Conservation (phyloP, 1,140 invertebrate genomes). For the Philotrypesis tridentata region DNA sequence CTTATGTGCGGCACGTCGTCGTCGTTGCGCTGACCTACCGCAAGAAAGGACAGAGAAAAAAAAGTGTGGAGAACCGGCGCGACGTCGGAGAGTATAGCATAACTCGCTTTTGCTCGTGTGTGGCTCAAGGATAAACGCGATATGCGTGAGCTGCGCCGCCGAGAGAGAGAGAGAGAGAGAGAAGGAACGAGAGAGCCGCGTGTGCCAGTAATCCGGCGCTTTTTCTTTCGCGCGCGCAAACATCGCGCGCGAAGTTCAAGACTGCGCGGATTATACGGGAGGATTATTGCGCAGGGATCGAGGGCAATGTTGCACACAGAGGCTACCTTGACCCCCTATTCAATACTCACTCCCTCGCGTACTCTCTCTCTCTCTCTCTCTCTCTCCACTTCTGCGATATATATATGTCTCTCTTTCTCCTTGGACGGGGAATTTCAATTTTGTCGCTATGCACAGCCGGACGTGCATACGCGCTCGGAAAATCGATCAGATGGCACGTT, state of each 20-base stretch:
- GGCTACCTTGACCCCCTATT: conserved; percentile 37
- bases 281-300: conserved; percentile 25
- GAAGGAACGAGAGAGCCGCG: neutral
- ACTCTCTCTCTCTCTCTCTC: neutral
- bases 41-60: neutral
- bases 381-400: neutral
- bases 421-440: conserved; percentile 26
- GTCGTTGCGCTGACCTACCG: conserved; percentile 13
- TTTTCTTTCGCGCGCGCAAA: neutral
- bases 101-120: neutral
- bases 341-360: neutral
- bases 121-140: conserved; percentile 26
- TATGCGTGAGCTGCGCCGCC: neutral
- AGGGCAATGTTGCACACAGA: neutral
- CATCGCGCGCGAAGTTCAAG: conserved; percentile 29
- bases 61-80: neutral
- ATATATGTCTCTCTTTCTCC: neutral
- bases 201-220: neutral
- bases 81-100: neutral
- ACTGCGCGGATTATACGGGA: conserved; percentile 25
- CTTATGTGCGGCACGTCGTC: neutral
- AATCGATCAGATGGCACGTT: neutral
- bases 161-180: no score
- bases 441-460: neutral
- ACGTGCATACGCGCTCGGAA: neutral